Base-by-base conservation (phyloP, 2,888 invertebrate species). In the Pseudococcus longispinus region DNA sequence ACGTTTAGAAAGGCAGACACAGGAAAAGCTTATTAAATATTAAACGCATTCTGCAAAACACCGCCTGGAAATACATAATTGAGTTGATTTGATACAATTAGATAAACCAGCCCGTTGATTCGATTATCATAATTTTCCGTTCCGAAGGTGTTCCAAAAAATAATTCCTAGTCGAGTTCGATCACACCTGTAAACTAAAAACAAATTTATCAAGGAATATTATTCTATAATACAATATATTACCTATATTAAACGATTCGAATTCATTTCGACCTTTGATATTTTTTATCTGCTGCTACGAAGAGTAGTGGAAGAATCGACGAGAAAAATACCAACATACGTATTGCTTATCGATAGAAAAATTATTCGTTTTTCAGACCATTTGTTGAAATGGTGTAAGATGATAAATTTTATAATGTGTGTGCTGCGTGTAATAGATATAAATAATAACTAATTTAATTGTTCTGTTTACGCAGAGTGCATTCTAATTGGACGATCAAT, bases 61-160 rank as follows among this genome's bases (percentile, higher is more conserved):
- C 65, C n/a, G 65, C 65, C 85, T 85, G 85, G 85, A 85, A 85
- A 85, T 74, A 65, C n/a, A 42, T 85, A 85, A 85, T 85, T 85
- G 85, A 85, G 85, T 85, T 85, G 44, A 70, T 85, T 85, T 65
- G 44, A 44, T 85, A 74, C 26, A 85, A 65, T 85, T 65, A 44
- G 32, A 18, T 77, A 5, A 29, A 80, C 26, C 77, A 20, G 11
- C 42, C 42, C 20, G 42, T 80, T 80, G n/a, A 42, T 74, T 18
- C 15, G 74, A 74, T 74, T 15, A n/a, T 65, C 1, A 13, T 65
- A 42, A 32, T 42, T 20, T 42, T 80, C 42, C 13, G 18, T 70
- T 15, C 11, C 2, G 6, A 70, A 70, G 13, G 4, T 32, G 6
- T 29, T 70, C 70, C 26, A 29, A 70, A 29, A 70, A 29, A 70